A percentile compares a stretch with the other conserved stretches of the same genome.
Conservation (phyloP, 2,113 vertebrate species). For the Psittacula cyanocephala region DNA sequence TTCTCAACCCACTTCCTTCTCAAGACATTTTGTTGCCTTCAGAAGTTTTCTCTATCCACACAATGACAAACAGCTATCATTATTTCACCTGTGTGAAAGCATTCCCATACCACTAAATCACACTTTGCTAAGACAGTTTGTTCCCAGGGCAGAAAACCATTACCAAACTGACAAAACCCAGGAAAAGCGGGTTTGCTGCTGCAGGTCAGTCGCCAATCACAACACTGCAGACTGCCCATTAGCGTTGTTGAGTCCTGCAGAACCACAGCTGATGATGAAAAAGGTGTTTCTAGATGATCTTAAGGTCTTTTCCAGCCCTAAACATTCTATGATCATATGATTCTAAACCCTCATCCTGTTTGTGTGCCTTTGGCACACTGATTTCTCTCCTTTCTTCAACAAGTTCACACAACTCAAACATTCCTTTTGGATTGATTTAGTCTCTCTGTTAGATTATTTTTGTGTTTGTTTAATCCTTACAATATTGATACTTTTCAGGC, state of each 20-base stretch:
- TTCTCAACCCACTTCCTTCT: not conserved
- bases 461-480: slow-evolving; percentile 8
- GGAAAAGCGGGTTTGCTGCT: not conserved
- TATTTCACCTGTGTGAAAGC: not conserved
- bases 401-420: not conserved
- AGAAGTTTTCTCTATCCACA: not conserved
- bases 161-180: not conserved
- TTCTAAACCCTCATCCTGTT: not conserved
- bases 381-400: not conserved
- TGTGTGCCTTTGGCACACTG: not conserved
- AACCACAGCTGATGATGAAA: not conserved
- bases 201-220: fast-evolving
- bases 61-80: not conserved
- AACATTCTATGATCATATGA: not conserved
- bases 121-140: fast-evolving
- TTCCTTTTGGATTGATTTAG: not conserved
- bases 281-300: not conserved
- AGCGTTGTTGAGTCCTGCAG: fast-evolving
- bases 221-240: fast-evolving
- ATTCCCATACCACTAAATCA: not conserved
- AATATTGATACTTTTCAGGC: slow-evolving; percentile 30
- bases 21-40: not conserved
- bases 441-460: not conserved
- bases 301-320: not conserved
- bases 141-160: not conserved